Evolutionary conservation across 1,140 invertebrate species (phyloP), one percentile per base, ranked within the genome.

Genomic region (Leguminivora glycinivorella): DNA sequence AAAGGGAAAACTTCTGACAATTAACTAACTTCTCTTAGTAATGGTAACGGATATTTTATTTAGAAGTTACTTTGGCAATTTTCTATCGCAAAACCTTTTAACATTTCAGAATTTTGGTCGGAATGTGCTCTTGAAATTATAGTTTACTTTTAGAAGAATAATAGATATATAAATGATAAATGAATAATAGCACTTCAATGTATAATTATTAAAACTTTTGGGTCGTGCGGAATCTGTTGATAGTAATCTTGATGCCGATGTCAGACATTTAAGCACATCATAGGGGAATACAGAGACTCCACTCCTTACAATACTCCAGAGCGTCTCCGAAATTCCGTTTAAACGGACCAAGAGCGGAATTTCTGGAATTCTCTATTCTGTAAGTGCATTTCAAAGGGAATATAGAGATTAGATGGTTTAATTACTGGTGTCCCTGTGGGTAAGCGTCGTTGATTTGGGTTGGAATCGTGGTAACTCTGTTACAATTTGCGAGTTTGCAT

Each of bases 381-480:
- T 43, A 6, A 43, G 40, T 43, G 40, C 14, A 43, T 43, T 4
- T 12, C 40, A 43, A 17, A 43, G 40, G 40, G 14, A n/a, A 43
- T 43, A n/a, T n/a, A 43, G 40, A 43, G 40, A 43, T 43, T 43
- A 43, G 40, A 4, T 43, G 40, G 40, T 43, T 43, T 43, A 43
- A 43, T 43, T 12, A n/a, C 40, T n/a, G 40, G 5, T 14, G 40
- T 43, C 12, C 40, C 40, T 6, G 40, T 4, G 40, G 14, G 40
- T 4, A n/a, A n/a, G 40, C 4, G 40, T n/a, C 4, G 14, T 43
- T 43, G 14, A n/a, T 4, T 43, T n/a, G 38, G 14, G 12, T n/a
- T 43, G 40, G 12, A 34, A 10, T 9, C n/a, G 7, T 43, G n/a
- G 14, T 9, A 43, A 43, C 1, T 43, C 5, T 17, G 40, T 1